Base-by-base conservation (phyloP, 2,113 vertebrate genomes). In the pig (Sus scrofa) region DNA sequence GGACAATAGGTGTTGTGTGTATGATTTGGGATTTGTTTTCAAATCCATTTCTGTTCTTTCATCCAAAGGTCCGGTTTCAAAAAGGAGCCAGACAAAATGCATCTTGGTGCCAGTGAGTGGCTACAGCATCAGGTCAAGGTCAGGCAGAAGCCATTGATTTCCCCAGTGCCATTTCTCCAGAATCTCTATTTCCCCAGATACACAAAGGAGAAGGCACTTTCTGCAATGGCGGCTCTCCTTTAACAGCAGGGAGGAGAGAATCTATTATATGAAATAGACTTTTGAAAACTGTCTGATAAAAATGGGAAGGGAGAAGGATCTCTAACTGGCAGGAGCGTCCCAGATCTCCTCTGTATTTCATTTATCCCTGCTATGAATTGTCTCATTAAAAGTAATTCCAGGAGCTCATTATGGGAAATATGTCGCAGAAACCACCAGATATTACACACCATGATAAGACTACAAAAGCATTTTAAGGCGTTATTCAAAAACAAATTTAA, bases 401-500 rank as follows among this genome's bases (percentile, higher is more conserved):
- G 83, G 58, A 91, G 58, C 52, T 86, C 91, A 60, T 79, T 84
- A 91, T 84, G 39, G 63, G 37, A 89, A 91, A 92, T 37, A 34
- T 63, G 79, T 86, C 82, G 95, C 7, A 97, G 73, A 94, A 94
- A 95, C 78, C 68, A 89, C 68, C 27, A 7, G 24, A 52, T 27
- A 79, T 30, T 63, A 75, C 13, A 93, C 16, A 89, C 83, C 30
- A 60, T 19, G 65, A 75, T 65, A 37, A 86, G 62, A 58, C n/a
- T 62, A 60, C 30, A 74, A 81, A 94, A 73, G 50, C 26, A 3
- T 75, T 39, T 56, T 73, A 82, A 63, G n/a, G 83, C 39, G 65
- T 85, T 89, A 77, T 13, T 91, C 6, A 87, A 96, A 96, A 73
- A 58, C 68, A 87, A 96, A 94, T 63, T 74, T 37, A 54, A 67